phyloP scores from a whole-genome alignment of 2,113 vertebrate genomes.

The Seriola quinqueradiata region DNA sequence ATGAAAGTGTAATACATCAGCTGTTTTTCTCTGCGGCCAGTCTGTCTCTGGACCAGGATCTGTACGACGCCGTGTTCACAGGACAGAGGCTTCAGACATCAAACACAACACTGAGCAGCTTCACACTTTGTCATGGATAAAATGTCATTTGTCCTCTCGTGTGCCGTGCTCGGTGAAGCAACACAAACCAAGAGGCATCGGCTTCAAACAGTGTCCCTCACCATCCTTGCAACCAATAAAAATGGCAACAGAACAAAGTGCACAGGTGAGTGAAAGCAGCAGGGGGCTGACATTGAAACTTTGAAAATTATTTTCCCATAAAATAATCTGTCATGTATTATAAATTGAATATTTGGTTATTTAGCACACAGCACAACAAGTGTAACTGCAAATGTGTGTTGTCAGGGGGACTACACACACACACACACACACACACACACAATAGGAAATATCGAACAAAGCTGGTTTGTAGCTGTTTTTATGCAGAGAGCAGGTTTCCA shows the following conservation, averaged over 20 bases:
- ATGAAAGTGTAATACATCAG: neutral
- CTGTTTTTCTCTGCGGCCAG: neutral
- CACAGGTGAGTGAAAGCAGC: neutral
- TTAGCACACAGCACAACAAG: neutral
- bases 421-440: too few species aligned
- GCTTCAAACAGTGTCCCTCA: constrained; percentile 12
- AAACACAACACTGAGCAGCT: neutral
- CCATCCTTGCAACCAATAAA: neutral
- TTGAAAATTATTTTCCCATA: too few species aligned
- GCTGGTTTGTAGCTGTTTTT: too few species aligned
- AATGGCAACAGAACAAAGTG: neutral
- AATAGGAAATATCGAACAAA: too few species aligned
- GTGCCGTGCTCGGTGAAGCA: neutral
- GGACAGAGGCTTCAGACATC: constrained; percentile 3
- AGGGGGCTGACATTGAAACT: neutral
- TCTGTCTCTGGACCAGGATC: neutral
- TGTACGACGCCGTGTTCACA: neutral
- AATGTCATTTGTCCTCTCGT: neutral
- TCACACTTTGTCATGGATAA: neutral
- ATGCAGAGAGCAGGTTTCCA: too few species aligned
- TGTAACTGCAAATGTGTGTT: neutral
- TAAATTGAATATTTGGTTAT: neutral
- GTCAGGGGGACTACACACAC: too few species aligned
- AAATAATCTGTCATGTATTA: constrained; percentile 2
- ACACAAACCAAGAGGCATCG: neutral